Percentiles rank a stretch among this genome's conserved stretches.
Conservation (phyloP, 2,888 invertebrate genomes). For the Heliconius ethilla region DNA sequence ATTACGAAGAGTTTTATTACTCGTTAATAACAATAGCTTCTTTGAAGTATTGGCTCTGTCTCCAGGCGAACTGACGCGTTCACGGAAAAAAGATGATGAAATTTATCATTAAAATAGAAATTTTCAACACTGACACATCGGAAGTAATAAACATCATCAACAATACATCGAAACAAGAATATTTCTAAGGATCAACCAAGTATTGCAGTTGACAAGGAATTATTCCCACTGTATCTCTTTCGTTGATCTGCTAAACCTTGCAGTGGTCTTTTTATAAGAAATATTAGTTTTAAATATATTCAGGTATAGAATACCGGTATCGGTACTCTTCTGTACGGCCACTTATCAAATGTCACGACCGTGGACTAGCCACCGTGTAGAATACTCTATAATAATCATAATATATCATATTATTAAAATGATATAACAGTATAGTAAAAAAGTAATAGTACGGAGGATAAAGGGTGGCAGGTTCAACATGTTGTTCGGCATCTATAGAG, state of each 20-base stretch:
- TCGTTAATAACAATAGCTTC: conserved; percentile 95
- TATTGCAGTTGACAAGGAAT: conserved; percentile 38
- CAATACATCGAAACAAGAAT: not conserved
- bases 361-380: not conserved
- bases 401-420: conserved; percentile 20
- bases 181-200: conserved; percentile 42
- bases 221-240: conserved; percentile 17
- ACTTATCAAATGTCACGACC: not conserved
- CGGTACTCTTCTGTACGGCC: not conserved
- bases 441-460: conserved; percentile 15
- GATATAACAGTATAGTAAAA: conserved; percentile 19
- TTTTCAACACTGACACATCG: conserved; percentile 51
- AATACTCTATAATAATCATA: conserved; percentile 13
- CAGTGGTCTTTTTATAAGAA: conserved; percentile 31
- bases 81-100: conserved; percentile 71
- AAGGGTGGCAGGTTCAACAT: conserved; percentile 35
- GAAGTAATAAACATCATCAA: conserved; percentile 39
- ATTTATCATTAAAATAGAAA: conserved; percentile 66
- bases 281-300: conserved; percentile 30
- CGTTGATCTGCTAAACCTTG: conserved; percentile 17
- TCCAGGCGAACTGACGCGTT: conserved; percentile 92
- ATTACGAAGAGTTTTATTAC: conserved; percentile 85
- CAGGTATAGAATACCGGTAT: conserved; percentile 40
- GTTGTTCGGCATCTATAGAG: conserved; percentile 31
- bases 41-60: conserved; percentile 98